A percentile compares a stretch with the other conserved stretches of the same genome.
Conservation (phyloP, 1,140 invertebrate genomes). For the Ceratoteleas bidentatus region DNA sequence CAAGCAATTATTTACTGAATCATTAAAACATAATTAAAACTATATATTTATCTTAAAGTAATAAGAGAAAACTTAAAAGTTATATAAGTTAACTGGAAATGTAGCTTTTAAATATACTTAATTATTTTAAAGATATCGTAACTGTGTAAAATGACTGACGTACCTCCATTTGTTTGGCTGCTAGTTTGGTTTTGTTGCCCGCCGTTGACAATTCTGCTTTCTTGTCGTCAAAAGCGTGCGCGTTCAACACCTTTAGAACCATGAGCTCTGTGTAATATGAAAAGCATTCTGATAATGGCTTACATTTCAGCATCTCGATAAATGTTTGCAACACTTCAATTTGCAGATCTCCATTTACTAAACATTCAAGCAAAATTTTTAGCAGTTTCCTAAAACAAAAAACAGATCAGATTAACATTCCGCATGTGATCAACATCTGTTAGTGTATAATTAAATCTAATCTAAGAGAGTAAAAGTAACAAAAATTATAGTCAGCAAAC, state of each 20-base stretch:
- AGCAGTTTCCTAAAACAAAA: constrained; percentile 85
- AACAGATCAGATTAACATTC: neutral
- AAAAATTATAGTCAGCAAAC: no score
- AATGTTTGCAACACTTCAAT: constrained; percentile 89
- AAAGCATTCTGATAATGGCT: constrained; percentile 89
- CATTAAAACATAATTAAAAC: no score
- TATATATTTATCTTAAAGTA: constrained; percentile 7
- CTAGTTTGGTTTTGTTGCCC: constrained; percentile 77
- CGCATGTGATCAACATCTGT: no score
- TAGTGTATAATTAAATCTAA: no score
- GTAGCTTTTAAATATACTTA: no score
- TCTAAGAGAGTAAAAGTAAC: no score
- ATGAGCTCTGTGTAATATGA: constrained; percentile 93
- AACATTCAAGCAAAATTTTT: constrained; percentile 87
- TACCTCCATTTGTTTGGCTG: constrained; percentile 76
- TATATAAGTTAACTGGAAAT: no score
- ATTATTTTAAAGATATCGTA: no score
- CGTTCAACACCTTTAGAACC: constrained; percentile 91
- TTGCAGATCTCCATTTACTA: constrained; percentile 86
- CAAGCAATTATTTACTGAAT: no score
- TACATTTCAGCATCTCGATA: constrained; percentile 89
- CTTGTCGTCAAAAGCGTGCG: constrained; percentile 84
- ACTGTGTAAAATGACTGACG: no score
- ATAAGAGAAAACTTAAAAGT: constrained; percentile 12
- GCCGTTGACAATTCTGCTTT: constrained; percentile 66